These are phyloP conservation scores for Eupithecia tripunctaria DNA, from an alignment of 2,888 invertebrate genomes.

Conservation along the genomic window DNA sequence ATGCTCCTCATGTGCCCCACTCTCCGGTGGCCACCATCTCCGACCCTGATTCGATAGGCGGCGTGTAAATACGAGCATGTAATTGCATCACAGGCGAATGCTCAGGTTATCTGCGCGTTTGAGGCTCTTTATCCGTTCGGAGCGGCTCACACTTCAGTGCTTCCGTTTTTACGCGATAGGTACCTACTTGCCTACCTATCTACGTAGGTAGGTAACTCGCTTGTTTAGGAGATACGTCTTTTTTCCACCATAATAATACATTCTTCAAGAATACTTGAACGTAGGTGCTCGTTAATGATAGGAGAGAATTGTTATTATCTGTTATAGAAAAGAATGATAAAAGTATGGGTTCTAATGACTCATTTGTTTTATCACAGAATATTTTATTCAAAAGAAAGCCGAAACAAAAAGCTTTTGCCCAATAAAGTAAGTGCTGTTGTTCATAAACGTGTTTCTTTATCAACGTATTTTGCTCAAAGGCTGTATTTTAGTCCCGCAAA, in stretches of 20 bases:
- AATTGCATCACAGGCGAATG: constrained; percentile 18
- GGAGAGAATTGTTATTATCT: constrained; percentile 21
- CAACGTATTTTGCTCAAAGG: neutral
- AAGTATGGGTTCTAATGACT: neutral
- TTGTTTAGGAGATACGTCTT: constrained; percentile 20
- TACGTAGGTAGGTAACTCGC: neutral
- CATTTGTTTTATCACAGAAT: neutral
- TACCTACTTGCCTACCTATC: constrained; percentile 4
- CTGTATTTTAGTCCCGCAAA: constrained; percentile 19
- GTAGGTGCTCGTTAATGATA: constrained; percentile 23
- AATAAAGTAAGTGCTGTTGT: neutral
- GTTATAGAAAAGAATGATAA: constrained; percentile 1
- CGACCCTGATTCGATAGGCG: neutral
- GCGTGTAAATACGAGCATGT: neutral
- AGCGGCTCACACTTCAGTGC: constrained; percentile 25
- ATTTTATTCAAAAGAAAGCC: neutral
- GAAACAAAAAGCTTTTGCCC: neutral
- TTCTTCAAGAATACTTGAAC: constrained; percentile 10
- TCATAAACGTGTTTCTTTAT: neutral
- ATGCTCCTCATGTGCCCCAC: neutral
- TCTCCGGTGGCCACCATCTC: neutral
- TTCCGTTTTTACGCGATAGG: constrained; percentile 10
- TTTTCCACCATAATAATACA: constrained; percentile 4
- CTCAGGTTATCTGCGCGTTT: constrained; percentile 18
- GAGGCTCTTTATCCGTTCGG: constrained; percentile 12